Evolutionary conservation across 2,113 vertebrate genomes (phyloP).

Genomic region (Paracanthobrama guichenoti): DNA sequence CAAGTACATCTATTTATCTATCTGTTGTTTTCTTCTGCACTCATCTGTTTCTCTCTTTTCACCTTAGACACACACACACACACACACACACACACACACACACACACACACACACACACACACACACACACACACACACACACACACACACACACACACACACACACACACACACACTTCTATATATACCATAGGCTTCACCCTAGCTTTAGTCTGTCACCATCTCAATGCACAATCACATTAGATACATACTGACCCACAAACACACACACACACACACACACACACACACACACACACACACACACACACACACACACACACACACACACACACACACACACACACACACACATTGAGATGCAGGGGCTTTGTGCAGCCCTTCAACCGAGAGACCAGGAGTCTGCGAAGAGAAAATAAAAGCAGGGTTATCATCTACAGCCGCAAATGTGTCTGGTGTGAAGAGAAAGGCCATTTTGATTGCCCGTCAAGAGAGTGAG

Average conservation of each 20-base stretch:
- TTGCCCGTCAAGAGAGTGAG: constrained; percentile 71
- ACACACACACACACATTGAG: constrained; percentile 57
- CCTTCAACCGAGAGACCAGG: constrained; percentile 70
- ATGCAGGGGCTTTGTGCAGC: constrained; percentile 69
- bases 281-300: constrained; percentile 34
- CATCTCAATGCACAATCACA: constrained; percentile 61
- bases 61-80: background rate
- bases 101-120: background rate
- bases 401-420: constrained; percentile 68
- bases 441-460: constrained; percentile 69
- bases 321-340: constrained; percentile 47
- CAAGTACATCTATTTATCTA: background rate
- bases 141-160: constrained; percentile 41
- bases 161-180: background rate
- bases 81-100: constrained; percentile 41
- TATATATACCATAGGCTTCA: constrained; percentile 49
- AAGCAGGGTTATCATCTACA: constrained; percentile 72
- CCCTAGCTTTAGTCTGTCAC: constrained; percentile 65
- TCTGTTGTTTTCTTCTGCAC: constrained; percentile 20
- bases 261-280: constrained; percentile 51
- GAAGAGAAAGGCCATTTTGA: constrained; percentile 67
- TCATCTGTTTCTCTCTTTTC: constrained; percentile 55
- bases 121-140: background rate
- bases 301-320: constrained; percentile 41
- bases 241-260: constrained; percentile 37